Evolutionary conservation across 2,888 invertebrate species (phyloP), one percentile per base, ranked within the genome.

Genomic region (Spisula subtruncata): DNA sequence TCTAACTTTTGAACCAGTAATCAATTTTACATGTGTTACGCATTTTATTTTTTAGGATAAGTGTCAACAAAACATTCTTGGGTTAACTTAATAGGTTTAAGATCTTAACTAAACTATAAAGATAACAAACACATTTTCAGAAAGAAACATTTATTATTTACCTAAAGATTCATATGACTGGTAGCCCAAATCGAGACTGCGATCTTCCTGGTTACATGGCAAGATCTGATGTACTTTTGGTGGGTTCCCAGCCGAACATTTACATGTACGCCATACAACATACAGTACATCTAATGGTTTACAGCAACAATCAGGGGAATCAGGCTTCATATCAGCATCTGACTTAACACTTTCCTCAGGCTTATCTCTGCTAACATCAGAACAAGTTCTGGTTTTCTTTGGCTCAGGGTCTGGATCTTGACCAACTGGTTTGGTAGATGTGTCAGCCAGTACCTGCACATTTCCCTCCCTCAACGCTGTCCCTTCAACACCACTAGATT

Each of bases 91-190:
- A 41, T 5, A 41, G 2, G 8, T 41, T 41, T 41, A 41, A 41
- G 41, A 41, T 41, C 41, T 41, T 41, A 41, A 41, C 41, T 16
- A 51, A 41, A 41, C 41, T 16, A 51, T 56, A 80, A 85, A 85
- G 80, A 85, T 51, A 48, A 85, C 85, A 80, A 89, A 87, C 75
- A 87, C 87, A 71, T 25, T 32, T 80, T 16, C n/a, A 29, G 20
- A 82, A 35, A 51, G 41, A 71, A 71, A 83, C 16, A 12, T 88
- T 88, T 83, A 82, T 89, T 90, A 75, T 75, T 75, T 75, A 90
- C 90, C 92, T 90, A 91, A 75, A 25, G 92, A 92, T 75, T 91
- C 91, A 89, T 87, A 90, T 18, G 92, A 91, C 83, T 85, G 88
- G 88, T 91, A 92, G 20, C 92, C 92, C 60, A 87, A 56, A 85